Evolutionary conservation across 2,113 vertebrate genomes (phyloP), one percentile per base, ranked within the genome.

Genomic region (Trinectes maculatus): DNA sequence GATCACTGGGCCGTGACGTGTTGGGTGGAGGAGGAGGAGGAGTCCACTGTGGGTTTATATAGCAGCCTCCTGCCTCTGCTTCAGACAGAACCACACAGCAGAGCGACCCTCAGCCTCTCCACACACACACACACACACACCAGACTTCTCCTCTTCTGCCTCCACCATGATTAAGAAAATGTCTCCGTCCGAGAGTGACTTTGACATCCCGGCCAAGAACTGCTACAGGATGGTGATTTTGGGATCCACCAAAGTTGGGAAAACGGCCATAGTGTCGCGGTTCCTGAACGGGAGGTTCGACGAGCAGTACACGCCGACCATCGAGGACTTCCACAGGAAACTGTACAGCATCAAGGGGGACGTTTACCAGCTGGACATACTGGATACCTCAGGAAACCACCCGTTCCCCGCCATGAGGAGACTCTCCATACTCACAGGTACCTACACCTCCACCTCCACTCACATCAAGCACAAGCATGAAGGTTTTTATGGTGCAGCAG

Each of bases 241-340:
- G 58, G 98, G 98, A 59, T 99, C 98, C 84, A 98, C 97, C 78
- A 99, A 98, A 86, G 98, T 99, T 79, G 97, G 97, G 79, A 99
- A 99, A 90, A 98, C 95, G 0, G 95, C 98, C 85, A 98, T 99
- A 88, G 96, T 99, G 39, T 97, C 96, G 0, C 95, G 96, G 51
- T 99, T 99, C 87, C 92, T 99, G 80, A 97, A 92, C 21, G 96
- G 96, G 53, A 93, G 93, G 80, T 99, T 99, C 67, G 97, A 99
- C 11, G 97, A 99, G 65, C 92, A 97, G 66, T 99, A 99, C 94
- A 98, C 97, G 0, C 98, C 97, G 67, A 98, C 98, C 74, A 98
- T 99, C 54, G 98, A 99, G 89, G 96, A 99, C 89, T 99, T 99
- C 87, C 98, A 99, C 92, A 94, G 97, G 91, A 99, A 99, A 92